Evolutionary conservation across 1,140 invertebrate genomes (phyloP).

Genomic region (Sinonovacula constricta): DNA sequence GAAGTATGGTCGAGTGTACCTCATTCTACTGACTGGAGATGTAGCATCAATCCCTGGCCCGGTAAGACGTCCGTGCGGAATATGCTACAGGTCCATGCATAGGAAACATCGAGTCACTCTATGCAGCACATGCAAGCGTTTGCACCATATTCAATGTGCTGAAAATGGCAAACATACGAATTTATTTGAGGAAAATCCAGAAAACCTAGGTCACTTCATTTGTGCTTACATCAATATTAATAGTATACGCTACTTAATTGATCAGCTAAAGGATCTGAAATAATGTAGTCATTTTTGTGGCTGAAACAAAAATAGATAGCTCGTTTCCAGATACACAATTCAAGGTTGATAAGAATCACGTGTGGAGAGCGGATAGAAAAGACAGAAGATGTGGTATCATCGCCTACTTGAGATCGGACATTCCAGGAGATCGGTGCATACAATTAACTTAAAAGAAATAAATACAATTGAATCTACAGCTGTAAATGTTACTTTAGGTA

Average conservation of each 20-base stretch:
- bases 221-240: no score
- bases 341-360: background rate
- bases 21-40: background rate
- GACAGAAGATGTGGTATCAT: constrained; percentile 18
- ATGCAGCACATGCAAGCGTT: background rate
- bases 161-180: background rate
- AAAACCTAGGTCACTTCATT: background rate
- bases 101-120: background rate
- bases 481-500: no score
- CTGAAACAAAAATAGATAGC: no score
- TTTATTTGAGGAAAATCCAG: background rate
- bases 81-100: background rate
- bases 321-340: constrained; percentile 25
- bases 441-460: no score
- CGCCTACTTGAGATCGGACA: constrained; percentile 25
- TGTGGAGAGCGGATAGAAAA: constrained; percentile 8
- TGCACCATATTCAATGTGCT: constrained; percentile 13
- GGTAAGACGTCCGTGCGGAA: background rate
- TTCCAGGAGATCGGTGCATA: constrained; percentile 15
- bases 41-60: background rate
- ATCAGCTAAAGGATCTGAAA: no score
- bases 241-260: constrained; percentile 17
- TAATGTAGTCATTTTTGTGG: constrained; percentile 10
- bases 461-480: no score
- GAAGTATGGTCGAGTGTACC: no score